Evolutionary conservation across 1,140 invertebrate species (phyloP).

Genomic region (Laupala kohalensis): DNA sequence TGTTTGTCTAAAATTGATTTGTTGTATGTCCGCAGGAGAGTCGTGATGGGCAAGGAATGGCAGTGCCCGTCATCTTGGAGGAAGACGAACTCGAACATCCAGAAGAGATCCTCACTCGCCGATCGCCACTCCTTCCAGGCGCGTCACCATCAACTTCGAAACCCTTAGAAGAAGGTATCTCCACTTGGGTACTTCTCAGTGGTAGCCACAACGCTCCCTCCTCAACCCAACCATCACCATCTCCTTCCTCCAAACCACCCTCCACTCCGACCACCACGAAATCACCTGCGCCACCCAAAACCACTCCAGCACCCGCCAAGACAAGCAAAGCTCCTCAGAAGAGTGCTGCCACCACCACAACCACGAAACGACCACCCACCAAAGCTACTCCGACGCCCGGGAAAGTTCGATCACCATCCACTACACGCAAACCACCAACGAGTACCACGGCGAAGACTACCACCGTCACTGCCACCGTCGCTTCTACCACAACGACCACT

Average conservation of each 20-base stretch:
- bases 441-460: slow-evolving; percentile 16
- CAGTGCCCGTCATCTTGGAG: slow-evolving; percentile 39
- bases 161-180: slow-evolving; percentile 39
- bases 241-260: neutral
- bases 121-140: neutral
- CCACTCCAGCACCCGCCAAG: no score
- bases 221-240: neutral
- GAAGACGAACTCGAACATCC: slow-evolving; percentile 26
- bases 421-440: slow-evolving; percentile 3
- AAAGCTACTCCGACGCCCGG: neutral
- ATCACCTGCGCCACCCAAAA: neutral
- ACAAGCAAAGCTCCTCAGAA: neutral
- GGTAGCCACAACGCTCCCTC: slow-evolving; percentile 23
- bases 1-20: no score
- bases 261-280: neutral
- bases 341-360: slow-evolving; percentile 1
- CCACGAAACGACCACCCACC: slow-evolving; percentile 2
- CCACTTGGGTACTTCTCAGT: slow-evolving; percentile 29
- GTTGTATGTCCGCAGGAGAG: slow-evolving; percentile 18
- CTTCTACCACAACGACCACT: no score
- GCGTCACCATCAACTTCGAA: neutral
- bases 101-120: slow-evolving; percentile 14
- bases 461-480: slow-evolving; percentile 6
- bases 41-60: slow-evolving; percentile 30
- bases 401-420: neutral